Conservation (phyloP, 1,140 invertebrate species). For the Pseudachorutes palmiensis region DNA sequence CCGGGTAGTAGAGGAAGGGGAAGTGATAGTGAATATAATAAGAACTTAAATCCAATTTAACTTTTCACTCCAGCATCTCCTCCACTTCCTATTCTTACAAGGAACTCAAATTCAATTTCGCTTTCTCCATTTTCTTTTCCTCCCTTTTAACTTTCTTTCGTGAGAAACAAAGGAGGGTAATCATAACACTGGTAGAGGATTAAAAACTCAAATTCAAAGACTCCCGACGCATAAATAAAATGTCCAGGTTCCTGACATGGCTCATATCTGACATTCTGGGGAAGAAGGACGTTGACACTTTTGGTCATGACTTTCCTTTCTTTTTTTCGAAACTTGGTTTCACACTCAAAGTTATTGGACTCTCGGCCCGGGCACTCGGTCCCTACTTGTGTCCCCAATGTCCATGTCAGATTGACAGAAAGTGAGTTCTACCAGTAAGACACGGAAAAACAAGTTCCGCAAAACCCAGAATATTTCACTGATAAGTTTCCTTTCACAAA, state of each 20-base stretch:
- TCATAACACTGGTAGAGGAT: not conserved
- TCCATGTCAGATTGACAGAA: not conserved
- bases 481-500: too few species aligned
- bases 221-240: too few species aligned
- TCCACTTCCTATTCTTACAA: conserved; percentile 19
- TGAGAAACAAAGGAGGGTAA: not conserved
- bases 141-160: conserved; percentile 7
- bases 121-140: conserved; percentile 2
- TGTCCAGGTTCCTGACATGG: too few species aligned
- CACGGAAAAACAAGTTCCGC: too few species aligned
- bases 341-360: not conserved
- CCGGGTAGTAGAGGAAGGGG: not conserved
- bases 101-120: conserved; percentile 31
- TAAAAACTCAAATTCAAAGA: not conserved
- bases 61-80: conserved; percentile 28
- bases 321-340: not conserved
- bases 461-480: too few species aligned
- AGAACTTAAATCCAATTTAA: conserved; percentile 30
- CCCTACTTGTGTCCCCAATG: not conserved
- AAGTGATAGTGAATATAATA: conserved; percentile 3
- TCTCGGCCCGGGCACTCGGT: not conserved
- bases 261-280: too few species aligned
- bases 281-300: too few species aligned
- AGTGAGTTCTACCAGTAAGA: too few species aligned
- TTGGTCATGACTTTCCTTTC: not conserved